These are phyloP conservation scores for Ceratina japonica DNA, from an alignment of 1,140 invertebrate genomes.

Conservation along the genomic window DNA sequence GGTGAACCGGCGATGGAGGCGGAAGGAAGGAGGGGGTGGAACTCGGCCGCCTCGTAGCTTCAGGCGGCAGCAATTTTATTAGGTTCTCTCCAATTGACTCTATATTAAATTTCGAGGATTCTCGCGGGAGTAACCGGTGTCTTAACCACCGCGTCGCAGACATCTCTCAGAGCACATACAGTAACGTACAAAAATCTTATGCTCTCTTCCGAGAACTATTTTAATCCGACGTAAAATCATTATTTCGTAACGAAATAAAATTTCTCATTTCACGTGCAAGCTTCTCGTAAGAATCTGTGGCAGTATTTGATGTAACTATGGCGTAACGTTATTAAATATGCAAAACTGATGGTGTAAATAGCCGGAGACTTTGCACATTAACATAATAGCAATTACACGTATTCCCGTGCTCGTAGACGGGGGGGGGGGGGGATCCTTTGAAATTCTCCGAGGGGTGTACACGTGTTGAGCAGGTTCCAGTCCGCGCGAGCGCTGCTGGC, in stretches of 20 bases:
- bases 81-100: constrained; percentile 77
- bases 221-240: too few relatives aligned
- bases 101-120: constrained; percentile 78
- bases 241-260: too few relatives aligned
- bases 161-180: neutral
- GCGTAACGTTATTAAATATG: too few relatives aligned
- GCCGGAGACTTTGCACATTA: too few relatives aligned
- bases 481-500: constrained; percentile 10
- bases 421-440: constrained; percentile 63
- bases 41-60: constrained; percentile 63
- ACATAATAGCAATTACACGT: too few relatives aligned
- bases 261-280: too few relatives aligned
- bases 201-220: constrained; percentile 18
- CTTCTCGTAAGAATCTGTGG: too few relatives aligned
- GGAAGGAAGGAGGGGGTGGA: neutral
- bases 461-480: constrained; percentile 57
- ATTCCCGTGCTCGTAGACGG: constrained; percentile 47
- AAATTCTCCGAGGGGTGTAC: constrained; percentile 51
- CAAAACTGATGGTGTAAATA: too few relatives aligned
- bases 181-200: too few relatives aligned
- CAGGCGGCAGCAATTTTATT: constrained; percentile 76
- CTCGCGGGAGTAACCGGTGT: constrained; percentile 63
- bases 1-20: too few relatives aligned
- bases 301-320: too few relatives aligned
- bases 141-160: constrained; percentile 41